A percentile compares a stretch with the other conserved stretches of the same genome.
Evolutionary conservation across 2,113 vertebrate genomes (phyloP).

Genomic region (Mungos mungo): DNA sequence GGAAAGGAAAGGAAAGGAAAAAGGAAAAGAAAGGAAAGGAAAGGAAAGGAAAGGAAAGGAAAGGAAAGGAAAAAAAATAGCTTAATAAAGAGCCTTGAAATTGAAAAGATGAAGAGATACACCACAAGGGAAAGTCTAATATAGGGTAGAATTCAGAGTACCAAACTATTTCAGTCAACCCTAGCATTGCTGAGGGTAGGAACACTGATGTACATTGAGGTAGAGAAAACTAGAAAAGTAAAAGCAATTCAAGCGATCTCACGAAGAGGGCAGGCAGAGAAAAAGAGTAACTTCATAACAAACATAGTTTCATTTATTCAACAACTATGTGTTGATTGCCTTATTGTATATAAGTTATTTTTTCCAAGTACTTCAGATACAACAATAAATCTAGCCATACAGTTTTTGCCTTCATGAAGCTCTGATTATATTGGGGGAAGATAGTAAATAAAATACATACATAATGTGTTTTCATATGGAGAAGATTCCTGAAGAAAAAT

Average conservation of each 20-base stretch:
- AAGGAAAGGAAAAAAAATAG: not conserved
- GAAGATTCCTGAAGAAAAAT: not conserved
- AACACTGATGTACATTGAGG: not conserved
- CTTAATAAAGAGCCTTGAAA: not conserved
- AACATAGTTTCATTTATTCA: not conserved
- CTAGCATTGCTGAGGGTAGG: not conserved
- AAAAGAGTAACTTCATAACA: not conserved
- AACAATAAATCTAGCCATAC: not conserved
- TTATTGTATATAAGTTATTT: not conserved
- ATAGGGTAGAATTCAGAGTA: not conserved
- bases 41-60: too few relatives aligned
- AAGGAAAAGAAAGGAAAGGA: too few relatives aligned
- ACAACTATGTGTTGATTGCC: not conserved
- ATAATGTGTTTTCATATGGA: not conserved
- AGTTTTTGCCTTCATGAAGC: not conserved
- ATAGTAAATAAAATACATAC: not conserved
- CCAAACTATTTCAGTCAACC: not conserved
- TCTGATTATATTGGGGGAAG: not conserved
- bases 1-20: too few relatives aligned
- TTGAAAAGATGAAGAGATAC: not conserved
- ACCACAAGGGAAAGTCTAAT: not conserved
- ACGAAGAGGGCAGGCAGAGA: not conserved
- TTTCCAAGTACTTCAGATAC: not conserved
- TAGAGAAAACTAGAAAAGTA: not conserved
- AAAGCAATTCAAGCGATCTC: not conserved